Conservation (phyloP, 2,888 invertebrate species). For the Allacma fusca region DNA sequence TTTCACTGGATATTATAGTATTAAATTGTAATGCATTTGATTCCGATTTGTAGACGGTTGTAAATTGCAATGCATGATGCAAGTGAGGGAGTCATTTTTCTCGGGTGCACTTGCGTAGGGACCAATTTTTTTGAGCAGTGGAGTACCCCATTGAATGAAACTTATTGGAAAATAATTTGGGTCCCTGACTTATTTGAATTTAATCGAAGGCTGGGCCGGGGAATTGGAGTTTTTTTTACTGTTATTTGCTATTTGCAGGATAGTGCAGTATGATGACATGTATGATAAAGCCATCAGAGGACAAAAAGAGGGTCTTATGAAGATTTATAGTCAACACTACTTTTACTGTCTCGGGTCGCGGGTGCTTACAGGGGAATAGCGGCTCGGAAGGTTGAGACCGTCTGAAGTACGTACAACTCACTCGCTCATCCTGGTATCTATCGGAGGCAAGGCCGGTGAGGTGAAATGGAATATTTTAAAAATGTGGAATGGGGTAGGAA, state of each 20-base stretch:
- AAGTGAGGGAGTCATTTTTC: too few species aligned
- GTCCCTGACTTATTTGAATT: conserved; percentile 28
- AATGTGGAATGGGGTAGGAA: neutral
- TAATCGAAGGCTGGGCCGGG: conserved; percentile 39
- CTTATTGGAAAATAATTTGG: conserved; percentile 5
- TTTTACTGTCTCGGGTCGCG: conserved; percentile 20
- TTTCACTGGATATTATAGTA: too few species aligned
- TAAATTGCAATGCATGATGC: too few species aligned
- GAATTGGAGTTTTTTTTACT: conserved; percentile 11
- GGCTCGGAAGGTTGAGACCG: neutral
- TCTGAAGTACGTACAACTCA: neutral
- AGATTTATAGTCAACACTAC: conserved; percentile 29
- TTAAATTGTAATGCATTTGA: too few species aligned
- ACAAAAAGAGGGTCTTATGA: conserved; percentile 32
- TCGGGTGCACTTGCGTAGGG: too few species aligned
- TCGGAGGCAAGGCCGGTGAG: neutral
- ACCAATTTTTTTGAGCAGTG: too few species aligned
- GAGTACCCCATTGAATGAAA: too few species aligned
- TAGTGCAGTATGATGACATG: conserved; percentile 30
- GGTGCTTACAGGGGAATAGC: conserved; percentile 7
- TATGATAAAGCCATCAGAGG: conserved; percentile 41
- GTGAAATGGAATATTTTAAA: conserved; percentile 27
- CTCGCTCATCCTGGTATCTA: conserved; percentile 1
- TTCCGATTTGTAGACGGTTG: too few species aligned
- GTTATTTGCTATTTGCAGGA: conserved; percentile 9